Percentiles rank a stretch among this genome's conserved stretches.
Conservation (phyloP, 2,113 vertebrate genomes). For the Parus major region DNA sequence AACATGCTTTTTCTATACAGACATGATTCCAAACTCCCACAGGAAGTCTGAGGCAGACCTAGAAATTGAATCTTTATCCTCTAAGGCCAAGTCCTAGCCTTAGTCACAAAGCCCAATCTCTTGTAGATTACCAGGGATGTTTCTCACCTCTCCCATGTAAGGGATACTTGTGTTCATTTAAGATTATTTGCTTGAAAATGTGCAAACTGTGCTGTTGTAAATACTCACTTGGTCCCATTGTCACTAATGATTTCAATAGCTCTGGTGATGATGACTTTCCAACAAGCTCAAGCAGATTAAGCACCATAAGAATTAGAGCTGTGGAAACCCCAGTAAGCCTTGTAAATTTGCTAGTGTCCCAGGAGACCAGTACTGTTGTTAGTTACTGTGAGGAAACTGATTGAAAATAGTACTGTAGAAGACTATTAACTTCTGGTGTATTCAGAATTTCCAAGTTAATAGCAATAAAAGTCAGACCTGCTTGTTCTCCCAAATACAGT, state of each 20-base stretch:
- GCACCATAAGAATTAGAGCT: conserved; percentile 20
- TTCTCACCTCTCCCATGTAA: background rate
- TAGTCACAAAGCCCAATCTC: background rate
- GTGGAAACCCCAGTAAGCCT: conserved; percentile 36
- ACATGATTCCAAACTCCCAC: background rate
- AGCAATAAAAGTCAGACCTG: background rate
- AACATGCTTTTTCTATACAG: background rate
- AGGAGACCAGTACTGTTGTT: conserved; percentile 48
- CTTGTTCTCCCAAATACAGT: conserved; percentile 8
- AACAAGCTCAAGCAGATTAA: conserved; percentile 20
- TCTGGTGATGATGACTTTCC: conserved; percentile 25
- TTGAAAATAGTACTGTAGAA: conserved; percentile 29
- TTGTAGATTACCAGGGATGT: background rate
- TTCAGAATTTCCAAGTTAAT: conserved; percentile 25
- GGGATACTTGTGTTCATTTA: background rate
- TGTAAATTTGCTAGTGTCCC: conserved; percentile 48
- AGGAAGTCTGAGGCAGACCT: conserved; percentile 2
- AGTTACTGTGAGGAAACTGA: conserved; percentile 38
- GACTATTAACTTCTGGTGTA: background rate
- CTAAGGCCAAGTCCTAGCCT: background rate
- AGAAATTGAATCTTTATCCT: background rate
- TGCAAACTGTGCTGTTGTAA: background rate
- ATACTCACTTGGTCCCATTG: conserved; percentile 2
- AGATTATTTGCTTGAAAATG: background rate
- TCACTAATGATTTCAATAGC: conserved; percentile 10